Evolutionary conservation across 2,797 vertebrate species (phyloP).

Genomic region (Paedocypris micromegethes): DNA sequence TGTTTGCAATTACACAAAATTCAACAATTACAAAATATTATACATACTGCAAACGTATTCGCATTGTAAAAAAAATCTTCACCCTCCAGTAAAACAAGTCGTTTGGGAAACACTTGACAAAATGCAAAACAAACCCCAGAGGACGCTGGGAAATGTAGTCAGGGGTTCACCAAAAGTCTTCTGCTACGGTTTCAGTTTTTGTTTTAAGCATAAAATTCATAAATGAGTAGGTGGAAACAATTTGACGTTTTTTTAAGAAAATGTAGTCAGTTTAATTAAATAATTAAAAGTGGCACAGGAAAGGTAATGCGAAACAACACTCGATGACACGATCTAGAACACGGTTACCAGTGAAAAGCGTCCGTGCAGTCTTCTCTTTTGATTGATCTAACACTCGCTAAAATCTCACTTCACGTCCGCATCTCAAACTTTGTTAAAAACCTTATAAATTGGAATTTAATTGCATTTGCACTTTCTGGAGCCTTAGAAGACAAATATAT

Average conservation of each 20-base stretch:
- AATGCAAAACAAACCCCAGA: no score
- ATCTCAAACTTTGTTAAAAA: conserved; percentile 48
- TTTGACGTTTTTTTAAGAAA: conserved; percentile 45
- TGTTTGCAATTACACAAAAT: no score
- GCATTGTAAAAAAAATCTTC: no score
- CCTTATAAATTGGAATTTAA: conserved; percentile 48
- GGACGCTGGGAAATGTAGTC: no score
- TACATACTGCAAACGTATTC: no score
- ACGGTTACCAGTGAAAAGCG: conserved; percentile 26
- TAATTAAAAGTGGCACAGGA: conserved; percentile 54
- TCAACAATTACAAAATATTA: no score
- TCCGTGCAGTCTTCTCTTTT: conserved; percentile 6
- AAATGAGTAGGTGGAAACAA: neutral
- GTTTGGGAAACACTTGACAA: no score
- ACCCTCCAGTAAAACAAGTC: no score
- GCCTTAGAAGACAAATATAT: conserved; percentile 77
- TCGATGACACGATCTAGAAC: conserved; percentile 51
- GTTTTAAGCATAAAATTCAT: neutral
- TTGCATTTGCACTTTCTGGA: conserved; percentile 65
- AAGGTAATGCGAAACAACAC: conserved; percentile 52
- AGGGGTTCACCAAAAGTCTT: no score
- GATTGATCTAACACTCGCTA: conserved; percentile 40
- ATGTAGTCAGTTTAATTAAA: conserved; percentile 56
- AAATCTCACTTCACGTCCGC: conserved; percentile 40
- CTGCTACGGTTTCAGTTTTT: no score